Base-by-base conservation (phyloP, 2,113 vertebrate genomes). In the Paraplagusia blochii region DNA sequence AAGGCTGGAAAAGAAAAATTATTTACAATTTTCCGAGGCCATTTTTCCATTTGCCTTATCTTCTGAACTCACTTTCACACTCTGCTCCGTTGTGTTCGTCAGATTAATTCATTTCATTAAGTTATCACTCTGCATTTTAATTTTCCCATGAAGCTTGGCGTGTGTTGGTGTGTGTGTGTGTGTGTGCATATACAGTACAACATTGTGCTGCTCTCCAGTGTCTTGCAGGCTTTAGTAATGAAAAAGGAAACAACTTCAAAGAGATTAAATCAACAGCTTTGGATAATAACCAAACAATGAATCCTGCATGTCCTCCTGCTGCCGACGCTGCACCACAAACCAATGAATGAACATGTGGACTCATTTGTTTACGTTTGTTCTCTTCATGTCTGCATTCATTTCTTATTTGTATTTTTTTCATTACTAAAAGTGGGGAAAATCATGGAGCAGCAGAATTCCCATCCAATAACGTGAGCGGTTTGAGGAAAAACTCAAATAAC, bases 221-320 rank as follows among this genome's bases (percentile, higher is more conserved):
- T 73, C 65, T 49, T 58, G 22, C 58, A 54, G 44, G 44, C 51
- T 67, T 84, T 80, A 62, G 64, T 80, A 82, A 88, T 88, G 49
- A 88, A 88, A 51, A 88, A 63, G 54, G 73, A 83, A 81, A 78
- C 56, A 61, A 76, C 75, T 83, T 89, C 82, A 88, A 85, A 86
- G 74, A 88, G 82, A 85, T 87, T 77, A 87, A 79, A 68, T 84
- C 80, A 84, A 86, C 85, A 78, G 69, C 74, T 75, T 74, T 50
- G 64, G 82, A 83, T 82, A 82, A 84, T 83, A 81, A 77, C 80
- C 39, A 77, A 88, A 88, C 75, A 84, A 80, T 81, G 63, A 72
- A 42, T 69, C 22, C 71, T 74, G 63, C 58, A 47, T 60, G 13
- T 53, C 18, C 36, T 63, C 22, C 54, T 59, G 45, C 63, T 61